Base-by-base conservation (phyloP, 2,113 vertebrate species). In the Sterrhoptilus dennistouni region DNA sequence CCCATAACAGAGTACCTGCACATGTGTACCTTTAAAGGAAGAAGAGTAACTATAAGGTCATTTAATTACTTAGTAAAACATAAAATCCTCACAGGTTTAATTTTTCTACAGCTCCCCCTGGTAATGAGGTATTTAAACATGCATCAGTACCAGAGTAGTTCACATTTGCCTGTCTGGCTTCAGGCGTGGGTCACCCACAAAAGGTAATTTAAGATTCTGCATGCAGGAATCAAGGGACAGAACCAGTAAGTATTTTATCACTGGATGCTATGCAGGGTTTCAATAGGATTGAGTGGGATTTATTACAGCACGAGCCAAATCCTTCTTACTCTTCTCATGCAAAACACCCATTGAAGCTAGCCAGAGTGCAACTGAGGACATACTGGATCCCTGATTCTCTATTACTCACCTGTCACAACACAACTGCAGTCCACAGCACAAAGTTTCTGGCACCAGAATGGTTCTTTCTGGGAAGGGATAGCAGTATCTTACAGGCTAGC, bases 301-400 rank as follows among this genome's bases (percentile, higher is more conserved):
- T 95, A 83, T 79, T 90, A 83, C 45, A 93, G 83, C 68, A 71
- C 1, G 1, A 96, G 81, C 78, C 84, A 97, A 97, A 95, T 96
- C 87, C 83, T 92, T 64, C 89, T 83, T 65, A 91, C 82, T 95
- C 92, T 95, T 96, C 81, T 93, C 75, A 95, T 56, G 81, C 78
- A 93, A 78, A 95, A 95, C 59, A 80, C 29, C 66, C 85, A 64
- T 9, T 91, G 89, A 95, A 97, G 75, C 57, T 77, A 53, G 47
- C 19, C 54, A 82, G 72, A 74, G 86, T 87, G 86, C 87, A 95
- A 44, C 63, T 77, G 65, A 95, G 87, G 90, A 81, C 93, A 60
- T 19, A 31, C 2, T 57, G 59, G 16, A n/a, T 31, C 56, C 54
- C 49, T 44, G 40, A 49, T 69, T 94, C 61, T 71, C 66, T 50